Conservation (phyloP, 2,888 invertebrate genomes). For the Caenorhabditis japonica region DNA sequence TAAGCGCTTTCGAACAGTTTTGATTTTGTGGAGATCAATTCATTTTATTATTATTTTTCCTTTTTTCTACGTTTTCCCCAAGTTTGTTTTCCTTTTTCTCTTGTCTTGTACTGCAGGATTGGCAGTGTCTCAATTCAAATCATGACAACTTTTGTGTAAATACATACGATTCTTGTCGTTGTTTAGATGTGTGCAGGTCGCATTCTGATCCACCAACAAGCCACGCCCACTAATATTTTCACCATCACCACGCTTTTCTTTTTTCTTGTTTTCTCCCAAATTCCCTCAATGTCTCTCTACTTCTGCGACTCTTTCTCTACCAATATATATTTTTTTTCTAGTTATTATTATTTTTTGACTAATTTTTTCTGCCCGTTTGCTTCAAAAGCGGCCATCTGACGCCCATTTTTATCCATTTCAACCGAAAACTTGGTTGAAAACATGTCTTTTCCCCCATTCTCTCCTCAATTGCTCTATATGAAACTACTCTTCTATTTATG, state of each 20-base stretch:
- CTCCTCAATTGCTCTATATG: conserved; percentile 22
- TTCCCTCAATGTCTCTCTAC: conserved; percentile 5
- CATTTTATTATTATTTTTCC: conserved; percentile 3
- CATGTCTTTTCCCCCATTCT: conserved; percentile 12
- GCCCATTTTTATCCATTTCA: conserved; percentile 28
- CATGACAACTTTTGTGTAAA: conserved; percentile 46
- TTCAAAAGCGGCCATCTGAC: conserved; percentile 21
- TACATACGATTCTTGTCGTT: conserved; percentile 31
- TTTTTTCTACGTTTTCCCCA: conserved; percentile 11
- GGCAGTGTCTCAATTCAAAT: conserved; percentile 50
- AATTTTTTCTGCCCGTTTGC: conserved; percentile 22
- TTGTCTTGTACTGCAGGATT: conserved; percentile 22
- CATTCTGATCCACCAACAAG: conserved; percentile 43
- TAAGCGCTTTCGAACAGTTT: conserved; percentile 52
- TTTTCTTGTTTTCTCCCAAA: background rate
- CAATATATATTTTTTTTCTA: conserved; percentile 3
- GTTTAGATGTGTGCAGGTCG: conserved; percentile 45
- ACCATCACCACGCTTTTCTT: background rate
- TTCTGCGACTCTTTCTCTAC: conserved; percentile 21
- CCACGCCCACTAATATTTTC: conserved; percentile 9
- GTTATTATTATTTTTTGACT: conserved; percentile 38
- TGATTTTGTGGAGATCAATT: conserved; percentile 29
- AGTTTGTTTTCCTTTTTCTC: conserved; percentile 2
- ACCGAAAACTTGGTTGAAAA: conserved; percentile 20
- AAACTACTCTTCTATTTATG: conserved; percentile 36